Percentiles rank a stretch among this genome's conserved stretches.
Evolutionary conservation across 2,113 vertebrate genomes (phyloP).

Genomic region (Falco punctatus): DNA sequence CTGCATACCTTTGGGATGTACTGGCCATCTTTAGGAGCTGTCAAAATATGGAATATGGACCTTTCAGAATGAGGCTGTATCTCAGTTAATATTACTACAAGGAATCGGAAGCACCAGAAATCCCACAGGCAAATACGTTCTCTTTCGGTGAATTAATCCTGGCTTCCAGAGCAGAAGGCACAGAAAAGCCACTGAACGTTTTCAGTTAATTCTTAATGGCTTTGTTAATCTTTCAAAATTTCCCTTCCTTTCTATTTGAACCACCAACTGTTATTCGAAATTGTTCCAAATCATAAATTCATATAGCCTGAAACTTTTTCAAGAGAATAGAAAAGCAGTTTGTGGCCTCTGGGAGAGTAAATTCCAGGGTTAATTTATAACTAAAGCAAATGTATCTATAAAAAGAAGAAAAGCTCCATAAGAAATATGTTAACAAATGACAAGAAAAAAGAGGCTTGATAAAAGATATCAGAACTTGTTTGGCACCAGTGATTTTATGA

Average conservation of each 20-base stretch:
- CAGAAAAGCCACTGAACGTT: neutral
- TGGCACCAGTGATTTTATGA: constrained; percentile 78
- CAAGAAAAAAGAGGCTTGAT: constrained; percentile 67
- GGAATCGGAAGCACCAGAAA: neutral
- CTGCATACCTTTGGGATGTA: neutral
- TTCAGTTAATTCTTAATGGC: neutral
- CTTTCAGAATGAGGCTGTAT: neutral
- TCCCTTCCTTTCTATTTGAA: neutral
- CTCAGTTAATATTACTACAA: neutral
- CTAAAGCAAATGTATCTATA: constrained; percentile 78
- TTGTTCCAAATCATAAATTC: constrained; percentile 9
- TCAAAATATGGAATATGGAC: neutral
- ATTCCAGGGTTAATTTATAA: constrained; percentile 81
- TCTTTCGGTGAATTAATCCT: neutral
- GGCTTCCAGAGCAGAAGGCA: neutral
- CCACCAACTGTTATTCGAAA: neutral
- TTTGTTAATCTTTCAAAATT: neutral
- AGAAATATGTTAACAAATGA: constrained; percentile 75
- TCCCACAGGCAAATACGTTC: neutral
- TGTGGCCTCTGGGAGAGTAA: constrained; percentile 61
- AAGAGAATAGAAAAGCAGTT: constrained; percentile 43
- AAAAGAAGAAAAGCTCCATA: constrained; percentile 75
- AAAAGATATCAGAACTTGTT: constrained; percentile 75
- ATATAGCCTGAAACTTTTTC: constrained; percentile 21
- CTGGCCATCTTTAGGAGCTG: neutral